Base-by-base conservation (phyloP, 2,113 vertebrate species). In the Periophthalmus modestus region DNA sequence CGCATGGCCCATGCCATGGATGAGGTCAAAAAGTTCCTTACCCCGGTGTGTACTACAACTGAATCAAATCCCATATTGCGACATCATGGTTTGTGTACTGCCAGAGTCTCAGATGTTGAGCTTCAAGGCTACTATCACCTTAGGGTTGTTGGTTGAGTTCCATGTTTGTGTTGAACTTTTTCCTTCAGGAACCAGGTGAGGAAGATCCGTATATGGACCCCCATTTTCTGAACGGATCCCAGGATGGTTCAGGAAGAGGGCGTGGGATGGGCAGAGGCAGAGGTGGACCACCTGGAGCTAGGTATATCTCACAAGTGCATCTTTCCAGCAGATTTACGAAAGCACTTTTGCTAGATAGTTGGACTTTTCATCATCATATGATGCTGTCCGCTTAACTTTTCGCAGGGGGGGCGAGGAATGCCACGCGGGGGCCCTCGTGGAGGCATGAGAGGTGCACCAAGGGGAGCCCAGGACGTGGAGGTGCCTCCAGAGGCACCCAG, bases 1-100 rank as follows among this genome's bases (percentile, higher is more conserved):
- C 95, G 97, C 24, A 98, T 99, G 97, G 96, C 97, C 72, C 96
- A 98, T 15, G 97, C 98, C 36, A 98, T 99, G 97, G 98, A 99
- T 7, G 97, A 99, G 79, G 96, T 99, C 78, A 99, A 99, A 91
- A 98, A 99, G 77, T 99, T 98, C 87, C 95, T 99, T 0, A 95
- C 97, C 69, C 97, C 98, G 2, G 97, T 99, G 94, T 9, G 93
- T 92, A 15, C 66, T 0, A 21, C 0, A 9, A 10, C 0, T 19
- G 0, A 52, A 23, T 24, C 0, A n/a, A 23, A 23, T 19, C 34
- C 11, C 2, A 23, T 66, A 21, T 59, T 59, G 21, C 28, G 23
- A 28, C 13, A 6, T 28, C 19, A n/a, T 5, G 0, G 12, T 59
- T 18, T 59, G 57, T 28, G 23, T 12, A 7, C n/a, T 55, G 39